Evolutionary conservation across 2,888 invertebrate species (phyloP).

Genomic region (Aphodius granarius): DNA sequence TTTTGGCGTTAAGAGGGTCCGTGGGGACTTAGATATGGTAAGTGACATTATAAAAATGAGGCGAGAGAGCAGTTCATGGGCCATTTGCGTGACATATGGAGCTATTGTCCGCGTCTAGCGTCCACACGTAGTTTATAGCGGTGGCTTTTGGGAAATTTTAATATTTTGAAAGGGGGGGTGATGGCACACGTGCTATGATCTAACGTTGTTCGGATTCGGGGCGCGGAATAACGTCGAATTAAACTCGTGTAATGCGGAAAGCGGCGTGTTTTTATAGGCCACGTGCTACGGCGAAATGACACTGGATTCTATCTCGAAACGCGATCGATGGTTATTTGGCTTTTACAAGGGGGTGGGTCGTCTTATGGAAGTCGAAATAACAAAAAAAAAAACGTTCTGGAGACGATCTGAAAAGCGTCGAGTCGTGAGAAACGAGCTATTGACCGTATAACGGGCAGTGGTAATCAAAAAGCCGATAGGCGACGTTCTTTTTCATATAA

Average conservation of each 20-base stretch:
- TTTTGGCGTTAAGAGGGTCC: neutral
- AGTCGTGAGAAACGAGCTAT: neutral
- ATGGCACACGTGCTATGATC: constrained; percentile 1
- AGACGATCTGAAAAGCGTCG: neutral
- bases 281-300: constrained; percentile 48
- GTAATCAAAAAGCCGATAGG: neutral
- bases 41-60: constrained; percentile 22
- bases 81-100: constrained; percentile 22
- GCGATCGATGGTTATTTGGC: neutral
- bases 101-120: neutral
- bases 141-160: neutral
- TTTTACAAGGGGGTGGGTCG: neutral
- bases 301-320: constrained; percentile 42
- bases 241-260: constrained; percentile 40
- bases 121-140: neutral
- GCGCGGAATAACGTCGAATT: constrained; percentile 36
- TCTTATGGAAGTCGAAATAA: neutral
- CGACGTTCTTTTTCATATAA: neutral
- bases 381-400: neutral
- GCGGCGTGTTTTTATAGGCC: constrained; percentile 47
- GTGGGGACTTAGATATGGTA: neutral
- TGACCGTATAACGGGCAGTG: neutral
- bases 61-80: constrained; percentile 9
- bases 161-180: neutral
- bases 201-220: constrained; percentile 16